Conservation (phyloP, 2,888 invertebrate species). For the Chelonus formosanus region DNA sequence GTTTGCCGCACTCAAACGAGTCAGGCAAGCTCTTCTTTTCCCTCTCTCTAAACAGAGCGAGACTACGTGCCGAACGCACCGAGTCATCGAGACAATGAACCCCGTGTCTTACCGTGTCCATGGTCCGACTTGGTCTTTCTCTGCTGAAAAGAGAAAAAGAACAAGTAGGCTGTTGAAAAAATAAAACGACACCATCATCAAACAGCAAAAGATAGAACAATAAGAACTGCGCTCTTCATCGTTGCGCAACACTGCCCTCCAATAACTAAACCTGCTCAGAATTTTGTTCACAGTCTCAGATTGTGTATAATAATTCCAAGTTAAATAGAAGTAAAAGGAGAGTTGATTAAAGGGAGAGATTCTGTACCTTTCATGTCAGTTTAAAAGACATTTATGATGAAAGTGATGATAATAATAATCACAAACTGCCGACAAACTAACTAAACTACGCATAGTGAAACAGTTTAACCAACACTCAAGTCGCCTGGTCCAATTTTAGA, state of each 20-base stretch:
- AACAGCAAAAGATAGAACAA: constrained; percentile 22
- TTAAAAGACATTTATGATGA: constrained; percentile 30
- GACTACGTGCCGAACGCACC: constrained; percentile 27
- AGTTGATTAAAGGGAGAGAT: no score
- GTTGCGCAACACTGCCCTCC: constrained; percentile 29
- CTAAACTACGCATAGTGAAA: constrained; percentile 21
- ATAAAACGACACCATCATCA: constrained; percentile 17
- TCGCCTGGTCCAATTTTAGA: constrained; percentile 42
- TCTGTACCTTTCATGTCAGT: constrained; percentile 21
- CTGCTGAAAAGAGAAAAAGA: not conserved
- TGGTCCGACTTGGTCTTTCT: constrained; percentile 16
- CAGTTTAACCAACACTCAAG: constrained; percentile 25
- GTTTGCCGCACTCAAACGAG: constrained; percentile 37
- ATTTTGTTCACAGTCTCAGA: no score
- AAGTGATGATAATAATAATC: constrained; percentile 12
- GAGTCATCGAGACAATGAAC: constrained; percentile 40
- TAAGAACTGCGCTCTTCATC: constrained; percentile 18
- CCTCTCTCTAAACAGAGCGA: constrained; percentile 29
- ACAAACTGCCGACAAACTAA: constrained; percentile 26
- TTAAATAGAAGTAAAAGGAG: no score
- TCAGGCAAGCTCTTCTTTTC: constrained; percentile 35
- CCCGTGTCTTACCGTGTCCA: constrained; percentile 32
- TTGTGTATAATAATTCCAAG: no score
- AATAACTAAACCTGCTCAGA: no score
- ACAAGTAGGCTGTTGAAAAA: constrained; percentile 31